phyloP scores from a whole-genome alignment of 2,888 invertebrate genomes.

The Cataglyphis albicans region DNA sequence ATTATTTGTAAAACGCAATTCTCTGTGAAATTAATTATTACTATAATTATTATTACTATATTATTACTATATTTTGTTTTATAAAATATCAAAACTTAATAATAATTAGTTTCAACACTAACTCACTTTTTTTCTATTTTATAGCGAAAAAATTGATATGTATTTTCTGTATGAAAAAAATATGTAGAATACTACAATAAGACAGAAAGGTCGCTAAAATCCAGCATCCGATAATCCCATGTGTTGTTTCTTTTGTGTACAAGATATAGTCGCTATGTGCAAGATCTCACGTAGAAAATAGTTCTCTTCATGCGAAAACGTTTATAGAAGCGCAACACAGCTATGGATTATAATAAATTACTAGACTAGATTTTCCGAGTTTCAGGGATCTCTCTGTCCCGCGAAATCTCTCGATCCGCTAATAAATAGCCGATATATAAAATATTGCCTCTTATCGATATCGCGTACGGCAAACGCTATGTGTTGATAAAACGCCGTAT shows the following conservation, averaged over 20 bases:
- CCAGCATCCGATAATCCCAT: constrained; percentile 26
- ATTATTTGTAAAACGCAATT: not conserved
- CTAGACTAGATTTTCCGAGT: constrained; percentile 61
- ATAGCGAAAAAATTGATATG: not conserved
- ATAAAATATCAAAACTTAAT: not conserved
- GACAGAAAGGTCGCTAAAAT: constrained; percentile 17
- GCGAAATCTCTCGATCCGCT: constrained; percentile 23
- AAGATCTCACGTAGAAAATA: constrained; percentile 43
- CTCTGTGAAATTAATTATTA: not conserved
- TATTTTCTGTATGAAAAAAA: not conserved
- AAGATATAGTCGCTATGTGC: constrained; percentile 11
- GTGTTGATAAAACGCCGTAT: not conserved
- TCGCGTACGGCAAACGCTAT: constrained; percentile 4
- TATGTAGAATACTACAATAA: not conserved
- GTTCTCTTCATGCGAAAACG: constrained; percentile 20
- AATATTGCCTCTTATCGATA: constrained; percentile 57
- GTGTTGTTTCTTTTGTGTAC: not conserved
- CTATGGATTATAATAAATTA: constrained; percentile 40
- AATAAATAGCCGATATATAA: constrained; percentile 61
- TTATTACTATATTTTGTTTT: not conserved
- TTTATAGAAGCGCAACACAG: constrained; percentile 18
- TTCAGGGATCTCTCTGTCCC: constrained; percentile 35
- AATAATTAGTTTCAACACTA: not conserved
- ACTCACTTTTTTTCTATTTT: not conserved
- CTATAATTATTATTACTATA: not conserved